These are phyloP conservation scores for Pemphigus obesinymphae DNA, from an alignment of 1,140 invertebrate genomes.

Conservation along the genomic window DNA sequence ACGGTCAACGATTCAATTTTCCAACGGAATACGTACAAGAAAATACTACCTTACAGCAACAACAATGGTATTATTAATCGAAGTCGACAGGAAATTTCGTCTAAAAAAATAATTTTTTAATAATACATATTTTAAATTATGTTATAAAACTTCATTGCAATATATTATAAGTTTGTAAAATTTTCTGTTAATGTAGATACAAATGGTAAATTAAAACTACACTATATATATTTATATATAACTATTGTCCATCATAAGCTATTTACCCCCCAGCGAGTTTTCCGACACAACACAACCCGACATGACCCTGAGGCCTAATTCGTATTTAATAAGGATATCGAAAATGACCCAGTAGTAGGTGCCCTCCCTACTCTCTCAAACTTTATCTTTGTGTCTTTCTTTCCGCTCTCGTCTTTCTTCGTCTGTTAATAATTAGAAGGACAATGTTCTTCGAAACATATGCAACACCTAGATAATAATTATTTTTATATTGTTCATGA, in stretches of 20 bases:
- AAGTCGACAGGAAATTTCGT: neutral
- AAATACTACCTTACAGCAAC: neutral
- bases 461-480: constrained; percentile 15
- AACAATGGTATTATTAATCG: neutral
- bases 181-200: too few species aligned
- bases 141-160: too few species aligned
- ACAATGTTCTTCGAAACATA: constrained; percentile 3
- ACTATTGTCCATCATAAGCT: neutral
- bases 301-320: neutral
- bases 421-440: neutral
- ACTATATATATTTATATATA: too few species aligned
- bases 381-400: neutral
- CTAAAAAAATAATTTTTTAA: neutral
- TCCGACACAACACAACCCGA: neutral
- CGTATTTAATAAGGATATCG: constrained; percentile 16
- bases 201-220: too few species aligned
- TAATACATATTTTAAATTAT: too few species aligned
- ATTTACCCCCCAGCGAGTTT: neutral
- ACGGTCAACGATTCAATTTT: neutral
- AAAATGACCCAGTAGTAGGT: neutral
- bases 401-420: neutral
- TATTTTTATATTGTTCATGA: constrained; percentile 16
- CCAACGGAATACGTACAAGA: neutral
- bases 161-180: too few species aligned
- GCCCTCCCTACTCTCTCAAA: neutral